Base-by-base conservation (phyloP, 1,140 invertebrate genomes). In the Pseudomyrmex cubaensis region DNA sequence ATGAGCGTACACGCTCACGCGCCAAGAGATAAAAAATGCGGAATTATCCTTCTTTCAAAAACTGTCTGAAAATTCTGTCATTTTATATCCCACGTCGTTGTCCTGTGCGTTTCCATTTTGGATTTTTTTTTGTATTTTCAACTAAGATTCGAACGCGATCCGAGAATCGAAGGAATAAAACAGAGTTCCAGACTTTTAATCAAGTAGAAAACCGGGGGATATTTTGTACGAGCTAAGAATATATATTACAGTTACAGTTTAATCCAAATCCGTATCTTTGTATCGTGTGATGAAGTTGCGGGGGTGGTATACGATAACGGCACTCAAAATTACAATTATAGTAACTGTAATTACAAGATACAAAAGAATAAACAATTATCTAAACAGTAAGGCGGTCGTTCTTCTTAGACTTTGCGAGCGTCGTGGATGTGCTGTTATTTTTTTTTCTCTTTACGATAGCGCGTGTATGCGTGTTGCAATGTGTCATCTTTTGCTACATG, bases 151-250 rank as follows among this genome's bases (percentile, higher is more conserved):
- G 57, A 25, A 70, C 70, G 8, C 52, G 35, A 78, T 69, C 17
- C 52, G 52, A 78, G 17, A 56, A 22, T 69, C 13, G 2, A 70
- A 17, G 35, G 0, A 17, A 15, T 73, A 54, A 25, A 56, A 20
- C 46, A 5, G 25, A 61, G 48, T 52, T 75, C n/a, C 57, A 69
- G 64, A 54, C 50, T 70, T 80, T 9, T 7, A 8, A 61, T 61
- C 22, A 56, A 35, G 35, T 50, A 61, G n/a, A 62, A 70, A 56
- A 35, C 66, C 66, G 17, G 62, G 70, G 56, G 25, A 82, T 87
- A 86, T 87, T 87, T 87, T 87, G 64, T 87, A 87, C 85, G 62
- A 87, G 77, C 46, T 70, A 82, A 62, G 50, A 64, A 35, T 35
- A 35, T 25, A 25, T 69, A 57, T 87, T 78, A 84, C 70, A 62